Conservation (phyloP, 2,113 vertebrate species). For the Syngnathus floridae region DNA sequence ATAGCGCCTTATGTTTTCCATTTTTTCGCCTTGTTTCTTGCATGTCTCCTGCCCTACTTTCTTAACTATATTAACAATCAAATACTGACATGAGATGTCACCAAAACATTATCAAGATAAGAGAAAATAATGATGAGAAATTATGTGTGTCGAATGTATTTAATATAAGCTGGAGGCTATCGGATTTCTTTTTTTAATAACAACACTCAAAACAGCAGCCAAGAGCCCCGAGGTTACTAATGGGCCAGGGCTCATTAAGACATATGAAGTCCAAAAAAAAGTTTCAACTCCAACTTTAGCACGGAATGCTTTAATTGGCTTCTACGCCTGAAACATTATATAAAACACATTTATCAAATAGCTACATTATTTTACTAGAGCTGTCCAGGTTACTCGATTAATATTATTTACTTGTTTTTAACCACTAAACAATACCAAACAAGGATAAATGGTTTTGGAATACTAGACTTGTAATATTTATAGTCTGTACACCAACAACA, state of each 20-base stretch:
- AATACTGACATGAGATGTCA: neutral
- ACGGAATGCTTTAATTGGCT: neutral
- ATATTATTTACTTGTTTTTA: no score
- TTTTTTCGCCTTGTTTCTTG: neutral
- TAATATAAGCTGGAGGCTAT: neutral
- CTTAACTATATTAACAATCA: neutral
- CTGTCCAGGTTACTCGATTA: no score
- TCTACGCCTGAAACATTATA: neutral
- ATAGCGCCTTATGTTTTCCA: neutral
- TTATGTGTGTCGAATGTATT: neutral
- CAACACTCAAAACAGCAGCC: neutral
- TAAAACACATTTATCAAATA: no score
- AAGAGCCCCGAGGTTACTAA: slow-evolving; percentile 1
- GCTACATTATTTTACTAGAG: no score
- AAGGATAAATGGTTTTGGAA: no score
- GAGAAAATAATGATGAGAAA: neutral
- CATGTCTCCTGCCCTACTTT: neutral
- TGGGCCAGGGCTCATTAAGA: slow-evolving; percentile 5
- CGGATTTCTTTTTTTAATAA: neutral
- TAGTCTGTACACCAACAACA: neutral
- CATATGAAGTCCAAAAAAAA: slow-evolving; percentile 2
- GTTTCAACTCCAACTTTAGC: neutral
- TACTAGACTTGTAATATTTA: neutral
- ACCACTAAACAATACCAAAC: no score
- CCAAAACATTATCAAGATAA: neutral